These are phyloP conservation scores for Dendrocincla fuliginosa DNA, from an alignment of 2,797 vertebrate genomes.

Conservation along the genomic window DNA sequence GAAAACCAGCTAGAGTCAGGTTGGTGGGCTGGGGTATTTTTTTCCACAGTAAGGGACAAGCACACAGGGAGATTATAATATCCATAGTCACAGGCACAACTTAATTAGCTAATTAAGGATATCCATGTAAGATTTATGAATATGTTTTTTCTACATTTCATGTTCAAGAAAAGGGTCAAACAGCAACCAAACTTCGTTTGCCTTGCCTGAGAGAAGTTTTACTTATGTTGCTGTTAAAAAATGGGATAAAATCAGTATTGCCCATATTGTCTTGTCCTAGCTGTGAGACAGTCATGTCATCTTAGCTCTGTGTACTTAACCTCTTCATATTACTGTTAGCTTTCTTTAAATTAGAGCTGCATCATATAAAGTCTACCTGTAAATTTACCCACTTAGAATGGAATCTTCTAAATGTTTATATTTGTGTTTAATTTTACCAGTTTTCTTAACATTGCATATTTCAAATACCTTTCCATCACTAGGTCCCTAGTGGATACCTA, in stretches of 20 bases:
- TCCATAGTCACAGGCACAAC: not conserved
- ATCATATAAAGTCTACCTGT: not conserved
- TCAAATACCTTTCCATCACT: not conserved
- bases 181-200: not conserved
- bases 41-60: not conserved
- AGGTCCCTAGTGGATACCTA: not conserved
- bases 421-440: not conserved
- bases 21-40: not conserved
- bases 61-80: not conserved
- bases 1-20: not conserved
- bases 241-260: not conserved
- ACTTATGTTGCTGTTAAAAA: not conserved
- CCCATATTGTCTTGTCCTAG: not conserved
- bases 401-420: not conserved
- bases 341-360: not conserved
- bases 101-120: not conserved
- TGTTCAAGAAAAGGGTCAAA: not conserved
- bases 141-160: not conserved
- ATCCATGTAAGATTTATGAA: not conserved
- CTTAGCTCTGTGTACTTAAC: not conserved
- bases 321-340: not conserved
- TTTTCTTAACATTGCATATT: not conserved
- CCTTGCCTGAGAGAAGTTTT: not conserved
- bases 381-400: not conserved
- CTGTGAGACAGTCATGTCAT: not conserved